Conservation (phyloP, 2,888 invertebrate genomes). For the Belgica antarctica region DNA sequence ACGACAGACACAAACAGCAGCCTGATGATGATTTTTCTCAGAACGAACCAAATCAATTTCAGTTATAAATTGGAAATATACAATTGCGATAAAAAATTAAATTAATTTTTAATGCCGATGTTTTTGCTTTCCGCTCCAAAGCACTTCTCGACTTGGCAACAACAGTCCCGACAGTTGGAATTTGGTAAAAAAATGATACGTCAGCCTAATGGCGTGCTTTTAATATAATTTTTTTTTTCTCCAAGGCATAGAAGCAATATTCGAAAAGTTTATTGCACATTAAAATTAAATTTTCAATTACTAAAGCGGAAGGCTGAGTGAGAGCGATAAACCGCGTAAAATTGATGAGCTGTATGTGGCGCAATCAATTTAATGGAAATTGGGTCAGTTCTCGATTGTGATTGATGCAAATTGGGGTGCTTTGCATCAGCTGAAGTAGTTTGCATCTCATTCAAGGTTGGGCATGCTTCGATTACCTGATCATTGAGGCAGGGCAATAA, state of each 20-base stretch:
- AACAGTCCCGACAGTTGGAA: background rate
- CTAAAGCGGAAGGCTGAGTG: background rate
- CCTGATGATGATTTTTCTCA: no score
- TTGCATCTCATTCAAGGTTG: background rate
- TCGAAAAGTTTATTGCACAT: background rate
- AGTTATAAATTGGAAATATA: background rate
- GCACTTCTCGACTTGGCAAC: background rate
- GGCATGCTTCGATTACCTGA: no score
- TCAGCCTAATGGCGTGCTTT: background rate
- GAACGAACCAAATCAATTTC: background rate
- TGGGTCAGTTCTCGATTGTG: slow-evolving; percentile 4
- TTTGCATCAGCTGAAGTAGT: background rate
- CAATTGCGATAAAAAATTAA: background rate
- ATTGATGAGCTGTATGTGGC: background rate
- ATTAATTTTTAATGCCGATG: slow-evolving; percentile 16
- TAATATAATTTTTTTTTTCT: background rate
- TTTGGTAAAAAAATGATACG: background rate
- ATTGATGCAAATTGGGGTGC: background rate
- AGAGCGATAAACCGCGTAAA: background rate
- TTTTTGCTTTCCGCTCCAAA: background rate
- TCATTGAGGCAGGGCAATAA: background rate
- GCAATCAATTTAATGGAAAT: background rate
- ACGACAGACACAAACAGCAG: no score
- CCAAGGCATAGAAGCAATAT: background rate
- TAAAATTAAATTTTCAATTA: slow-evolving; percentile 11